Evolutionary conservation across 2,888 invertebrate species (phyloP), one percentile per base, ranked within the genome.

Genomic region (Thecophora atra): DNA sequence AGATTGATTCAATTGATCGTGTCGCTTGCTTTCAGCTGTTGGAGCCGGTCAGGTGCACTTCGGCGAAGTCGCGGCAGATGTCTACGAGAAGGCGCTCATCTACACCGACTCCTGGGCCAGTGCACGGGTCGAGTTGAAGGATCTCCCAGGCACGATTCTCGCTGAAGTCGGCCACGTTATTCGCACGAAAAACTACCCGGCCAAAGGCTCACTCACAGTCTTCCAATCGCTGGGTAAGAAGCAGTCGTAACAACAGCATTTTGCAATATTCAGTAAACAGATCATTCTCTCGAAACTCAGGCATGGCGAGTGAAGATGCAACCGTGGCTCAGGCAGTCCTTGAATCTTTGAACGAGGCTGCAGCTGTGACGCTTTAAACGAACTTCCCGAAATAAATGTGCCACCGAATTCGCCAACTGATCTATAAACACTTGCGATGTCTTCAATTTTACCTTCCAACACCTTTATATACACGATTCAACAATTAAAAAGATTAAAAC

Each of bases 171-270:
- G 91, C 17, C 87, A 88, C 73, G 81, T 90, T 2, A 88, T 90
- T 30, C 78, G 81, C 13, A 78, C 77, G 2, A 81, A 84, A 70
- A 78, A 82, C 28, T 75, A 77, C 52, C 84, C 68, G 8, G 21
- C 13, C 0, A 15, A 67, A 37, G 11, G 28, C 76, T 37, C 80
- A 85, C 85, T 88, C 2, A 90, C 90, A 5, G 83, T 91, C n/a
- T 91, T 91, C 78, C 91, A 91, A 79, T 91, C 91, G n/a, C 84
- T 91, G 79, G 91, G 91, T 90, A 78, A 81, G 26, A 26, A 58
- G 6, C 17, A 17, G n/a, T 56, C 24, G 13, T 51, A 17, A 47
- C 7, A 4, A 56, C 37, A 62, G 51, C 11, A 70, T 19, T 54
- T 21, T 54, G n/a, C n/a, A n/a, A n/a, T n/a, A n/a, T n/a, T 3